These are phyloP conservation scores for Muscidifurax raptorellus DNA, from an alignment of 1,140 invertebrate genomes.

Conservation along the genomic window DNA sequence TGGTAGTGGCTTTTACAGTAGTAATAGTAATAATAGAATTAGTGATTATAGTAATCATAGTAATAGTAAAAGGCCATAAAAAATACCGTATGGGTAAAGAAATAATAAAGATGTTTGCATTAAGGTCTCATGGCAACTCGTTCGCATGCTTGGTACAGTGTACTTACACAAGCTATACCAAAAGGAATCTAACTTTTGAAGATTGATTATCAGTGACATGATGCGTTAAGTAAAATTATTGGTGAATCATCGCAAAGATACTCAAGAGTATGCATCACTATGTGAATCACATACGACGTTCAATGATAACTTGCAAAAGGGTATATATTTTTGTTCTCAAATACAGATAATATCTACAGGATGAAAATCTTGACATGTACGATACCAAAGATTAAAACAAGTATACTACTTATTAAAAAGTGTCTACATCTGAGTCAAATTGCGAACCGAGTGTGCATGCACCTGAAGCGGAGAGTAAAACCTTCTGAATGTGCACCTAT, in stretches of 20 bases:
- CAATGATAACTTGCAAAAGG: neutral
- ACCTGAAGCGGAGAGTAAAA: neutral
- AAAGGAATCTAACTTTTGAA: neutral
- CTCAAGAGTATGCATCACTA: too few species aligned
- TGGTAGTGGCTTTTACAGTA: neutral
- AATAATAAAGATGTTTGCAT: conserved; percentile 2
- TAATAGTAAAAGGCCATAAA: conserved; percentile 13
- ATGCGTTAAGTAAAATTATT: too few species aligned
- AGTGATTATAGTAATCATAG: neutral
- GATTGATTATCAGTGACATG: too few species aligned
- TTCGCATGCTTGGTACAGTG: conserved; percentile 1
- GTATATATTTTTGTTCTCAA: neutral
- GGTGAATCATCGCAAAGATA: too few species aligned
- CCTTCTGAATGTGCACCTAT: neutral
- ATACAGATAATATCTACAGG: neutral
- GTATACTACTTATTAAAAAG: neutral
- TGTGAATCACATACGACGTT: too few species aligned
- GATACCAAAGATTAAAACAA: neutral
- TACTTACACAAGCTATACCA: neutral
- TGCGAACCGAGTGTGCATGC: neutral
- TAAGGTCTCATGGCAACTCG: neutral
- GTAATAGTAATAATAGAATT: neutral
- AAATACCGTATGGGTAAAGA: neutral
- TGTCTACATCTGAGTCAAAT: neutral
- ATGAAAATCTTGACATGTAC: neutral